These are phyloP conservation scores for Dicranocentrus wangi DNA, from an alignment of 2,888 invertebrate species.

Conservation along the genomic window DNA sequence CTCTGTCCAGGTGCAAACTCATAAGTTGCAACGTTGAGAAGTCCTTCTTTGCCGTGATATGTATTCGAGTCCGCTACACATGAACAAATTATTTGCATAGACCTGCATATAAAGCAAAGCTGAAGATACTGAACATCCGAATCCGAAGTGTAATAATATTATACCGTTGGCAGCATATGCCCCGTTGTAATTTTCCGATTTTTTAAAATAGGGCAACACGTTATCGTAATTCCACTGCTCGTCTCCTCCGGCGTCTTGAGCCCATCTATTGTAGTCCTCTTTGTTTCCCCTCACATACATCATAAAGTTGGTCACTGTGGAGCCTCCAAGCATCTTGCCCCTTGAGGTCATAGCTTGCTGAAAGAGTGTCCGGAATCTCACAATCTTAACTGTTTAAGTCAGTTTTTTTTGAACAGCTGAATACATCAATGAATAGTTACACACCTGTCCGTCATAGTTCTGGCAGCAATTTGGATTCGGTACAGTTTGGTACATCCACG, in stretches of 20 bases:
- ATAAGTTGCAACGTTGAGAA: slow-evolving; percentile 11
- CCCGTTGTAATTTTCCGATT: slow-evolving; percentile 44
- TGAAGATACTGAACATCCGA: no score
- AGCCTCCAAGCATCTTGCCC: slow-evolving; percentile 52
- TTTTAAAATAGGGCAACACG: slow-evolving; percentile 39
- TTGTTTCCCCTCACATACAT: slow-evolving; percentile 43
- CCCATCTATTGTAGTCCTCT: slow-evolving; percentile 42
- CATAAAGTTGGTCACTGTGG: slow-evolving; percentile 50
- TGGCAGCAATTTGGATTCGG: slow-evolving; percentile 11
- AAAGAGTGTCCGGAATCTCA: not conserved
- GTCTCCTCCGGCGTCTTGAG: slow-evolving; percentile 16
- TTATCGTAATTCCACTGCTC: slow-evolving; percentile 54
- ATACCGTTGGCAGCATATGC: slow-evolving; percentile 1
- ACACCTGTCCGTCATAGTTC: slow-evolving; percentile 10
- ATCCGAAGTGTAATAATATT: no score
- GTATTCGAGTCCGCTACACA: not conserved
- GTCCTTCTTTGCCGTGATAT: slow-evolving; percentile 47
- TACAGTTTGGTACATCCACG: slow-evolving; percentile 18
- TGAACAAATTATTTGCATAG: not conserved
- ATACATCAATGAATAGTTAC: no score
- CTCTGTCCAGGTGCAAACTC: slow-evolving; percentile 39
- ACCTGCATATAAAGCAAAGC: no score
- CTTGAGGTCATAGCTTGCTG: slow-evolving; percentile 79
- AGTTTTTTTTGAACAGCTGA: no score
- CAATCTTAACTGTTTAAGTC: not conserved